Evolutionary conservation across 2,888 invertebrate species (phyloP).

Genomic region (Tricholauxania praeusta): DNA sequence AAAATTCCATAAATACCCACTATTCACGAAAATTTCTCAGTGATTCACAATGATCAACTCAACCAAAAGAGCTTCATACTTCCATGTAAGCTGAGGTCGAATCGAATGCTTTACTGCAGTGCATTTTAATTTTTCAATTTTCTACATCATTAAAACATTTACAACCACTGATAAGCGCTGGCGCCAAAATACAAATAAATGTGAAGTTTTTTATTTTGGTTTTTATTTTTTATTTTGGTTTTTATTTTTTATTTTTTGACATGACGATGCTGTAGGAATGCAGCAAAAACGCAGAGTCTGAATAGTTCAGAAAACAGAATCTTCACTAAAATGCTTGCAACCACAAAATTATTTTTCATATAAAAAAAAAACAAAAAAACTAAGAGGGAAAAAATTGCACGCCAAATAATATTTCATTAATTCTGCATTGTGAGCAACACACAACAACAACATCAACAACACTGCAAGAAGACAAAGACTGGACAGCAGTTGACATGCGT

Average conservation of each 20-base stretch:
- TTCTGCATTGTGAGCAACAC: constrained; percentile 12
- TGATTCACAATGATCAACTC: too few relatives aligned
- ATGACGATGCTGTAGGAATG: constrained; percentile 11
- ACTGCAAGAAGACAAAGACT: too few relatives aligned
- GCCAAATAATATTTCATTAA: constrained; percentile 36
- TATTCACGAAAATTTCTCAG: too few relatives aligned
- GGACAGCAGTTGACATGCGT: neutral
- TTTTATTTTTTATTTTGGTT: neutral
- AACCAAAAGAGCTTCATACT: too few relatives aligned
- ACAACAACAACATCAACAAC: neutral
- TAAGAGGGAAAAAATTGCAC: constrained; percentile 15
- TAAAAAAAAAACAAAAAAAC: neutral
- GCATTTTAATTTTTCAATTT: constrained; percentile 29
- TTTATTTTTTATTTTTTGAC: neutral
- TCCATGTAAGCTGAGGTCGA: too few relatives aligned
- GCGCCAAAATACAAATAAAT: constrained; percentile 46
- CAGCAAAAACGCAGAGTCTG: neutral
- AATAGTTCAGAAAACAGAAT: neutral
- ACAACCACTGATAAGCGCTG: constrained; percentile 44
- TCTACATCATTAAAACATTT: constrained; percentile 46
- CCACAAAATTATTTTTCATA: neutral
- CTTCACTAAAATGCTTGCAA: neutral
- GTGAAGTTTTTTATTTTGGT: neutral
- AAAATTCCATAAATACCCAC: too few relatives aligned
- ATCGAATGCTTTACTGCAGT: neutral